Evolutionary conservation across 2,888 invertebrate genomes (phyloP).

Genomic region (Anoplius nigerrimus): DNA sequence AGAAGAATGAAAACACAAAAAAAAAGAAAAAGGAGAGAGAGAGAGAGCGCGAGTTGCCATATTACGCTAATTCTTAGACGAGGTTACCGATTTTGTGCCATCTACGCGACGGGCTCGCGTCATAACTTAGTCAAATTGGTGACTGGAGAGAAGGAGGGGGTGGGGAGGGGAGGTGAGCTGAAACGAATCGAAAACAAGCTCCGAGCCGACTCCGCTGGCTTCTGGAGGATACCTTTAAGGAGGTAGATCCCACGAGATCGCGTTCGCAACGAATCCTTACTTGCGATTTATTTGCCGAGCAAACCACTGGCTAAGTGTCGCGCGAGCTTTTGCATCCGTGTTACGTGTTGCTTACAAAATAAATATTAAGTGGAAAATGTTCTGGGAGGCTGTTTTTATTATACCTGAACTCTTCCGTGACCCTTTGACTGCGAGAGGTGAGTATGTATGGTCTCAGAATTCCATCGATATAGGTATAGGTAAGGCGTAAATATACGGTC

Average conservation of each 20-base stretch:
- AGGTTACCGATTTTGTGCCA: conserved; percentile 65
- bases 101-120: conserved; percentile 53
- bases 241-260: no score
- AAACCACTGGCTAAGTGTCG: conserved; percentile 22
- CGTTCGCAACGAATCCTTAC: no score
- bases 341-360: conserved; percentile 73
- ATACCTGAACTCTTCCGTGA: no score
- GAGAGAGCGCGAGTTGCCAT: conserved; percentile 34
- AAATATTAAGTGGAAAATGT: conserved; percentile 56
- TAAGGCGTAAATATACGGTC: no score
- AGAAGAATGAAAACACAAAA: neutral
- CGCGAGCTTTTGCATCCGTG: conserved; percentile 65
- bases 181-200: neutral
- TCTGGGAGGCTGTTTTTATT: conserved; percentile 12
- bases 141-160: conserved; percentile 15
- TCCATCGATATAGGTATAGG: no score
- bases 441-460: no score
- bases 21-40: neutral
- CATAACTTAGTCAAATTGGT: conserved; percentile 49
- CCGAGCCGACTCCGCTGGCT: no score
- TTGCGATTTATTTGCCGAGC: no score
- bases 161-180: neutral
- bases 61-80: conserved; percentile 39
- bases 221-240: no score
- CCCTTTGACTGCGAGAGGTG: no score